Evolutionary conservation across 1,140 invertebrate species (phyloP), one percentile per base, ranked within the genome.

Genomic region (Drosophila neocordata): DNA sequence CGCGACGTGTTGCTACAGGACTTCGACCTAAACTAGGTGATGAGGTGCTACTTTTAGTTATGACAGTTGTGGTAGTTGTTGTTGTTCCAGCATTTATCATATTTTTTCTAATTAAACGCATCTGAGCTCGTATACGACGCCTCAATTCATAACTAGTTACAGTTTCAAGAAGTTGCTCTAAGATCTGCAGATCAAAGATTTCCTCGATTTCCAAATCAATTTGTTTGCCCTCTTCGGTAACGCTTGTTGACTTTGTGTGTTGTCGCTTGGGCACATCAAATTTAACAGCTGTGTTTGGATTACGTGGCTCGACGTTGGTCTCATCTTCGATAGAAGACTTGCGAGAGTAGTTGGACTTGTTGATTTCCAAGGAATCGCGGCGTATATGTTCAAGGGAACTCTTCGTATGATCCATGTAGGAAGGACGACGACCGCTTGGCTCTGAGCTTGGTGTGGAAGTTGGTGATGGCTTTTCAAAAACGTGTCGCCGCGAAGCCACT

Each of bases 121-220:
- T 95, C 91, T 96, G 95, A 7, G 95, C 93, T 69, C 96, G 93
- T 60, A 96, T 96, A 63, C 95, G 93, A 57, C 95, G 93, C 65
- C 96, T 92, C 78, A 96, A 93, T 74, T 96, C 95, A 82, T 96
- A 96, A 61, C 94, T 94, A 22, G 93, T 93, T 31, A 95, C 94
- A 81, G 94, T 95, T 91, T 96, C 95, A 85, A 96, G 92, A 92
- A 96, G 93, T 92, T 93, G 92, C 91, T 96, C 95, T 51, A 96
- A 92, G 64, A 95, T 89, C 78, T 93, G 92, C 62, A 96, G 78
- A 73, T 96, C 95, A 68, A 94, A 95, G 65, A 96, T 95, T 67
- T 95, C 94, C 87, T 96, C 95, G 64, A 96, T 94, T 63, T 94
- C 75, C 8, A 34, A 13, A 6, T 76, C 73, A 27, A 5, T 73